Evolutionary conservation across 1,140 invertebrate genomes (phyloP), one percentile per base, ranked within the genome.

Genomic region (Muscidifurax raptorellus): DNA sequence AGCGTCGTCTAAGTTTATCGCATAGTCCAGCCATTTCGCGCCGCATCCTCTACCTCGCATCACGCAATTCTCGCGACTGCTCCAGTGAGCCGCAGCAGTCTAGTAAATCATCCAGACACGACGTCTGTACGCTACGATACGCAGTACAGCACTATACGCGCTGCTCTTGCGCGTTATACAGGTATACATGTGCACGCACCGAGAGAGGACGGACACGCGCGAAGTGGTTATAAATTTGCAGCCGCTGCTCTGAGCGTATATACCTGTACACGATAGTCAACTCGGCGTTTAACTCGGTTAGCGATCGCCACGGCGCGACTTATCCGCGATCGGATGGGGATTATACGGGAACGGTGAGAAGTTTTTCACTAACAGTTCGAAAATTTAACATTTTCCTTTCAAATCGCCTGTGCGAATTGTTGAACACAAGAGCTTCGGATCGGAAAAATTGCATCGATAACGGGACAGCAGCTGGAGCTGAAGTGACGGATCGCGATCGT

Each of bases 161-260:
- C 27, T 4, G 18, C 2, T 22, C 27, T 27, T n/a, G n/a, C n/a
- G n/a, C 78, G 32, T n/a, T 12, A 30, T 71, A 32, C 67, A 71
- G 30, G 30, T 27, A 77, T 52, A 52, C 25, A 27, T 9, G 44
- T 77, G 18, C 25, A 52, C 44, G 22, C 40, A 76, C 40, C 18
- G 15, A 69, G 66, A 67, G n/a, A 13, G 25, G 27, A 27, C 66
- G 13, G 47, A 52, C 40, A 47, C 13, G 77, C 47, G 86, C 87
- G 82, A 87, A 90, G 86, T 87, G 89, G 89, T 88, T 90, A 89
- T 91, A 89, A 90, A 90, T 90, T 90, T 87, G 86, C 87, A 85
- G 86, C 79, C 4, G 32, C 47, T 30, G 22, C 18, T 9, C 18
- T n/a, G 32, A 0, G 1, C 22, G n/a, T 18, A 89, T 87, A n/a